A percentile compares a stretch with the other conserved stretches of the same genome.
phyloP scores from a whole-genome alignment of 2,113 vertebrate genomes.

The Phyllostomus discolor region DNA sequence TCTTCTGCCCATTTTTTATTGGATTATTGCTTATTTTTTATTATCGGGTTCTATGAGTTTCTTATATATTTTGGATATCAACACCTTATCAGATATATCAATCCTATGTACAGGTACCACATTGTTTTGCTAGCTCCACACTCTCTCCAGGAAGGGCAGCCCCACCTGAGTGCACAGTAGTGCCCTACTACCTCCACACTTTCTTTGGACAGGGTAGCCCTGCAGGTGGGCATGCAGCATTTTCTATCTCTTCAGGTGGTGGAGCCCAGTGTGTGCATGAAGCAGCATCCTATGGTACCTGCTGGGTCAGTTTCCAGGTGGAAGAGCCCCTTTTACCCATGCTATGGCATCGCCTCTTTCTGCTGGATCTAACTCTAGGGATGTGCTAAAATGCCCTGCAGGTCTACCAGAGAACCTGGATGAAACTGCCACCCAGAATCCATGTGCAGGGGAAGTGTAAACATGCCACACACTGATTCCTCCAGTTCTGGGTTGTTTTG shows the following conservation, averaged over 20 bases:
- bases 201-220: neutral
- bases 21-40: neutral
- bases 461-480: neutral
- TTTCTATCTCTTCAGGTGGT: neutral
- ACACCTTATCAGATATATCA: neutral
- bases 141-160: neutral
- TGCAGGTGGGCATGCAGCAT: neutral
- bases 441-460: neutral
- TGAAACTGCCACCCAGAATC: neutral
- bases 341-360: neutral
- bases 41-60: neutral
- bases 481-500: neutral
- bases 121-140: neutral
- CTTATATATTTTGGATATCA: neutral
- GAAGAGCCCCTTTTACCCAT: neutral
- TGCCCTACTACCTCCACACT: neutral
- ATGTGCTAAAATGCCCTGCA: neutral
- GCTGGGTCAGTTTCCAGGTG: neutral
- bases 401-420: neutral
- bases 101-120: neutral
- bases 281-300: neutral
- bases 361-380: neutral
- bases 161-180: neutral
- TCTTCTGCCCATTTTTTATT: neutral
- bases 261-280: neutral